Percentiles rank a stretch among this genome's conserved stretches.
These are phyloP conservation scores for Chouioia cunea DNA, from an alignment of 2,888 invertebrate species.

Conservation along the genomic window DNA sequence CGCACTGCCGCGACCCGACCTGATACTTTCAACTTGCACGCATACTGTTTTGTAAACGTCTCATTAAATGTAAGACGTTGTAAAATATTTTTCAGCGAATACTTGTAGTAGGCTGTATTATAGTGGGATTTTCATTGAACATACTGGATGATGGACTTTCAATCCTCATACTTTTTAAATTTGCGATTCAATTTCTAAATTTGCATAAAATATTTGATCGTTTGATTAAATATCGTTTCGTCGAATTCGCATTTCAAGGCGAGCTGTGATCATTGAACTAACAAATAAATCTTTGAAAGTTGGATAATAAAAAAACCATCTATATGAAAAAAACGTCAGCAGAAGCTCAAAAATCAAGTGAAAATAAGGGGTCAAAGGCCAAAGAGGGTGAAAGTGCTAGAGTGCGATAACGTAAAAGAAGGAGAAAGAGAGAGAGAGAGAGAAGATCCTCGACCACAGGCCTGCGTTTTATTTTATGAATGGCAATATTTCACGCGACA, in stretches of 20 bases:
- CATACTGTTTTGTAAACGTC: too few species aligned
- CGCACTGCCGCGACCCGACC: conserved; percentile 26
- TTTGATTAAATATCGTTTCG: too few species aligned
- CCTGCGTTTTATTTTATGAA: conserved; percentile 68
- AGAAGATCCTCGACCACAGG: conserved; percentile 64
- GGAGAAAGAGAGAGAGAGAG: conserved; percentile 5
- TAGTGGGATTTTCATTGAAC: too few species aligned
- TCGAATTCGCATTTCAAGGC: too few species aligned
- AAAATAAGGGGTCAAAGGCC: conserved; percentile 40
- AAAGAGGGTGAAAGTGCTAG: conserved; percentile 33
- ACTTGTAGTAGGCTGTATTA: too few species aligned
- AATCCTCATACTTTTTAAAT: too few species aligned
- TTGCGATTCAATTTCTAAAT: too few species aligned
- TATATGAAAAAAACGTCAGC: neutral
- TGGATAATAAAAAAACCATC: conserved; percentile 29
- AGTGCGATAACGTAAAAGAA: conserved; percentile 38
- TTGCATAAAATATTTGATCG: too few species aligned
- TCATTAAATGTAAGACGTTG: too few species aligned
- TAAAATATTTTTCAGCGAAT: too few species aligned
- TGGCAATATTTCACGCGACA: conserved; percentile 69
- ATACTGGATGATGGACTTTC: too few species aligned
- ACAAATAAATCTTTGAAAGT: neutral
- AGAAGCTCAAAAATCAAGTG: conserved; percentile 28
- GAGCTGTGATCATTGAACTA: too few species aligned
- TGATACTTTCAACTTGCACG: neutral